Evolutionary conservation across 1,140 invertebrate species (phyloP), one percentile per base, ranked within the genome.

Genomic region (Drosophila pallidifrons): DNA sequence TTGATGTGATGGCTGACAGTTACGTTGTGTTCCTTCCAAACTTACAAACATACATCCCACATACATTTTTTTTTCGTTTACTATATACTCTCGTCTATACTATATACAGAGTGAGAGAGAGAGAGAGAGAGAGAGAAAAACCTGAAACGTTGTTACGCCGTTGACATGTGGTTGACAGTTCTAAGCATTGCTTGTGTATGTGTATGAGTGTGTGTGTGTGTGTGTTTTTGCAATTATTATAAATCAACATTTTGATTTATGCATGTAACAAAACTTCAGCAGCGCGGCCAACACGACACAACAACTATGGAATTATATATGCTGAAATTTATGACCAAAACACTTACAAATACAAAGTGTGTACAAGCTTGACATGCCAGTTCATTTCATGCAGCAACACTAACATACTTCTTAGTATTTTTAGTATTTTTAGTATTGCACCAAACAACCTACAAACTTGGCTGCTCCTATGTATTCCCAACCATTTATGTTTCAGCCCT

Each of bases 201-300:
- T 7, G 7, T 35, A 4, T 3, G 8, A n/a, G n/a, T 8, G 2
- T 38, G 20, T 43, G 49, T 77, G 58, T 72, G 59, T 86, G 66
- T 81, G 82, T 86, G 78, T 79, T 82, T 87, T 87, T 80, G 82
- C 82, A 87, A 87, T 87, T 88, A 87, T 82, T 88, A 88, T 87
- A 82, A 87, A 87, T 87, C 83, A 87, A 88, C 66, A 88, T 82
- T 82, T 82, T 87, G 83, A 87, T 87, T 87, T 87, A 87, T 88
- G 83, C 80, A 88, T 71, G 83, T 82, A 88, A 80, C 76, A 88
- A 87, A 75, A 88, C 79, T 88, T 88, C 80, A 88, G 73, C 58
- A 63, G 79, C 76, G 74, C 64, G 52, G 54, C 59, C 67, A 15
- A 15, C 15, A 70, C 20, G 20, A 25, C 20, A 80, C 65, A 85